phyloP scores from a whole-genome alignment of 30 jellyfish, hydroid and myxozoan genomes.

The Aurelia aurita region DNA sequence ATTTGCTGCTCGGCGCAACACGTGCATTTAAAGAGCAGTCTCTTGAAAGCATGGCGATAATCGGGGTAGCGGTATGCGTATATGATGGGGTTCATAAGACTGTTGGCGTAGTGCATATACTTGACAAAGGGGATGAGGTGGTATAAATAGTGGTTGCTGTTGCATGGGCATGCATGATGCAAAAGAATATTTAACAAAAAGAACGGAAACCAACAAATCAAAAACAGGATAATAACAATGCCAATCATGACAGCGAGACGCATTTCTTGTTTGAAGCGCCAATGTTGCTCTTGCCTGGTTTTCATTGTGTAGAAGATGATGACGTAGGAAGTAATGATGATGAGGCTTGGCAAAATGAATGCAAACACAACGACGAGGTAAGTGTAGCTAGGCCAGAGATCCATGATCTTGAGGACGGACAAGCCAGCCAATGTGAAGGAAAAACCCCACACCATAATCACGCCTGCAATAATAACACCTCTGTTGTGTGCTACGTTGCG shows the following conservation, averaged over 20 bases:
- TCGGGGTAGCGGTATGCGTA: conserved; percentile 83
- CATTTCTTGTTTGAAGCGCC: conserved; percentile 83
- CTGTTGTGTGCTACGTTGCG: conserved; percentile 69
- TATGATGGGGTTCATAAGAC: conserved; percentile 82
- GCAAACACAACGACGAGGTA: conserved; percentile 71
- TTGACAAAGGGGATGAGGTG: conserved; percentile 76
- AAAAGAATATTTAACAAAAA: conserved; percentile 69
- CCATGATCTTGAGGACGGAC: conserved; percentile 44
- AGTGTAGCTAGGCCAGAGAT: conserved; percentile 69
- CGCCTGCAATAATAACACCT: conserved; percentile 55
- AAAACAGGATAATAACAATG: conserved; percentile 73
- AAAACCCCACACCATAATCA: conserved; percentile 60
- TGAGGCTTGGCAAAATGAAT: conserved; percentile 61
- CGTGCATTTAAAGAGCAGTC: conserved; percentile 54
- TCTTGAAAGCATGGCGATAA: conserved; percentile 76
- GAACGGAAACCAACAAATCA: conserved; percentile 88
- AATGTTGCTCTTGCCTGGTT: conserved; percentile 55
- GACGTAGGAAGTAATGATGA: conserved; percentile 65
- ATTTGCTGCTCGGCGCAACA: conserved; percentile 17
- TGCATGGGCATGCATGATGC: conserved; percentile 72
- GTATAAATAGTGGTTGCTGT: conserved; percentile 16
- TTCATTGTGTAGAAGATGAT: conserved; percentile 65
- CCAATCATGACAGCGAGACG: conserved; percentile 87
- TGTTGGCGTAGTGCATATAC: conserved; percentile 79
- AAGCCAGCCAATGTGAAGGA: conserved; percentile 65